phyloP scores from a whole-genome alignment of 2,113 vertebrate genomes.

The Oceanites oceanicus region DNA sequence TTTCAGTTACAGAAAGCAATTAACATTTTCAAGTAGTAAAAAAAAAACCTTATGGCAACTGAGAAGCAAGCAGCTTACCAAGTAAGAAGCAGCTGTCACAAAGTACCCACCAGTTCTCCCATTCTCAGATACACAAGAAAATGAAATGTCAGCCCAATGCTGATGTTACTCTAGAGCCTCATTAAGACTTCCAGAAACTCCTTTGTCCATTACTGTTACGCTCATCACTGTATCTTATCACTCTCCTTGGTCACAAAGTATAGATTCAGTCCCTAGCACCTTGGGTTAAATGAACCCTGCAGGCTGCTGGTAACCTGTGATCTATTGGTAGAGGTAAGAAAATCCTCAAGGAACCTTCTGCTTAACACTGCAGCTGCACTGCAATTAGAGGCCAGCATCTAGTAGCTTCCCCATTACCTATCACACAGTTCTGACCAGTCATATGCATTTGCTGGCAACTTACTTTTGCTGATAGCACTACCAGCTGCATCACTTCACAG shows the following conservation, averaged over 20 bases:
- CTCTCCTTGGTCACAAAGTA: background rate
- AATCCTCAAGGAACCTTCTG: background rate
- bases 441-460: background rate
- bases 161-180: background rate
- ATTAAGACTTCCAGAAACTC: background rate
- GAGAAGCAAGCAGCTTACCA: background rate
- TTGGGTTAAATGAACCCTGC: background rate
- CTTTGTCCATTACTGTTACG: background rate
- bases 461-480: background rate
- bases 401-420: background rate
- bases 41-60: background rate
- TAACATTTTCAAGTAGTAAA: background rate
- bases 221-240: background rate
- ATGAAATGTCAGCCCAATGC: background rate
- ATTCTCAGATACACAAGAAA: background rate
- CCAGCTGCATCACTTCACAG: background rate
- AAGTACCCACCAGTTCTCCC: background rate
- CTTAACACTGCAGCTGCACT: background rate
- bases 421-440: background rate
- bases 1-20: background rate
- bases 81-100: background rate
- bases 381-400: no score
- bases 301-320: background rate
- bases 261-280: background rate
- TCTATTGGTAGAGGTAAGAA: background rate